Evolutionary conservation across 35 echinoderm and acorn worm species (phyloP), one percentile per base, ranked within the genome.

Genomic region (Ophioderma brevispina): DNA sequence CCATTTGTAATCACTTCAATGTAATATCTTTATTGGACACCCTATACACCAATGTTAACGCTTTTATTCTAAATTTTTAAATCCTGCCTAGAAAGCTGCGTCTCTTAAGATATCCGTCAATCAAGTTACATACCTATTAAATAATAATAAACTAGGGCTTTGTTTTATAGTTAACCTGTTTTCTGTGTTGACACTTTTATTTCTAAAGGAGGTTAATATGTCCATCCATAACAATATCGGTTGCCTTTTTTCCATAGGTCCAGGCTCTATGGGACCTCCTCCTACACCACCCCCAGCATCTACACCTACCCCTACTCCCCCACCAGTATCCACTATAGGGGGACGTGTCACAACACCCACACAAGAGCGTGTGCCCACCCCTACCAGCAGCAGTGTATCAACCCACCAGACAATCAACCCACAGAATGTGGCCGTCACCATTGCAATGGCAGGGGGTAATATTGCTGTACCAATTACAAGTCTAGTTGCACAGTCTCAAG

Each of bases 221-320:
- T n/a, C n/a, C n/a, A n/a, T n/a, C n/a, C n/a, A n/a, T n/a, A n/a
- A n/a, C n/a, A n/a, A n/a, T n/a, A n/a, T n/a, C n/a, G n/a, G n/a
- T n/a, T n/a, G n/a, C n/a, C n/a, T n/a, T n/a, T n/a, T n/a, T 52
- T 52, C 46, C 21, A 52, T 25, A 70, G 59, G 59, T 3, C 10
- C 59, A 70, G 59, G 59, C n/a, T 70, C 59, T 70, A 70, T 70
- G 59, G 59, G 59, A 70, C 59, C 59, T 25, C 59, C 59, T 70
- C 59, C 59, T 70, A 70, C 59, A 70, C 59, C 59, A 30, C 59
- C 59, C 28, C 59, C 59, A 70, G 59, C 59, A 25, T 70, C 59
- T 13, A 70, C 59, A 4, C 59, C 59, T 3, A 25, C 59, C 5
- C 59, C 15, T 3, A 70, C 59, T 2, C 59, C 59, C 2, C 5